Evolutionary conservation across 2,888 invertebrate genomes (phyloP).

Genomic region (Subacronicta megacephala): DNA sequence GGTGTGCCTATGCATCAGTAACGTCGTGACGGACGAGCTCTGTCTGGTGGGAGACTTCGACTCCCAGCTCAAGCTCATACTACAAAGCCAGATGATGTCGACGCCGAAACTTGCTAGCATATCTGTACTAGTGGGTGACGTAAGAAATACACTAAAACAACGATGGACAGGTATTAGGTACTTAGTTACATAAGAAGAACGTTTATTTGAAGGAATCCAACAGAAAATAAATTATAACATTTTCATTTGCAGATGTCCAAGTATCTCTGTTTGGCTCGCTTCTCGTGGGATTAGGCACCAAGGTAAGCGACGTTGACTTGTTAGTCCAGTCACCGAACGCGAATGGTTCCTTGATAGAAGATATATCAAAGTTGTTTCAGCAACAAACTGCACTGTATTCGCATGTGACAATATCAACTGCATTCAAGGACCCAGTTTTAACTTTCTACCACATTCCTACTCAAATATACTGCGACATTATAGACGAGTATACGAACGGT

Average conservation of each 20-base stretch:
- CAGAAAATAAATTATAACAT: not conserved
- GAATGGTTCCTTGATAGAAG: slow-evolving; percentile 2
- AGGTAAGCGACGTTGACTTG: slow-evolving; percentile 54
- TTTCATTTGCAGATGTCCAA: slow-evolving; percentile 29
- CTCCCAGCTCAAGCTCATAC: not conserved
- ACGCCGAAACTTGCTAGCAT: too few relatives aligned
- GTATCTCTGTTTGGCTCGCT: slow-evolving; percentile 47
- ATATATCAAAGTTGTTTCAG: slow-evolving; percentile 17
- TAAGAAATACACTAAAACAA: not conserved
- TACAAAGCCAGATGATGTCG: not conserved
- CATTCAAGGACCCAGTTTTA: slow-evolving; percentile 3
- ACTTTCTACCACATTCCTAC: slow-evolving; percentile 20
- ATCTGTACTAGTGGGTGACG: not conserved
- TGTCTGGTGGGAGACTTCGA: slow-evolving; percentile 16
- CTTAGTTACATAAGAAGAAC: too few relatives aligned
- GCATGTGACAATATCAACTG: not conserved
- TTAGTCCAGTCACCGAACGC: slow-evolving; percentile 29
- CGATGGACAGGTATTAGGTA: not conserved
- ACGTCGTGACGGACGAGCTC: not conserved
- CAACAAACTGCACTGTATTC: slow-evolving; percentile 25
- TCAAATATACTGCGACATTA: slow-evolving; percentile 33
- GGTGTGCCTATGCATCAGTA: not conserved
- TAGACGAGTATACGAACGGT: slow-evolving; percentile 13
- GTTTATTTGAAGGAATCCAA: too few relatives aligned
- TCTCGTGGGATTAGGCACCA: slow-evolving; percentile 42